phyloP scores from a whole-genome alignment of 2,113 vertebrate species.

The Cochlearius cochlearius region DNA sequence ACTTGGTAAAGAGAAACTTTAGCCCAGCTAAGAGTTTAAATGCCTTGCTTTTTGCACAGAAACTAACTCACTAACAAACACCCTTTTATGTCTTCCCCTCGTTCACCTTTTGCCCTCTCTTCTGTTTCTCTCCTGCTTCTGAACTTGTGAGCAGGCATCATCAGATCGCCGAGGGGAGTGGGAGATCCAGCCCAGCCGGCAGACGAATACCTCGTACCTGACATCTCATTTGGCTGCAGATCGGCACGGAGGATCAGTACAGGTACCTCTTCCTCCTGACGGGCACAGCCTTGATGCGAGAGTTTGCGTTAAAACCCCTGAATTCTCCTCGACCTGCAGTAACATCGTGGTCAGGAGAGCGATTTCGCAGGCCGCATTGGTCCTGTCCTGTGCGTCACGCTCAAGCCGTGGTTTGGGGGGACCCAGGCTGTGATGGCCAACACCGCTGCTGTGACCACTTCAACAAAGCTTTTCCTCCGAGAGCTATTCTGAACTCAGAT shows the following conservation, averaged over 20 bases:
- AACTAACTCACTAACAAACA: conserved; percentile 60
- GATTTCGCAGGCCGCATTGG: not conserved
- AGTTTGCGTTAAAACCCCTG: not conserved
- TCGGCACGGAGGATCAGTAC: conserved; percentile 98
- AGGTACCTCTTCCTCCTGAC: conserved; percentile 80
- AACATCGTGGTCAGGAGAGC: not conserved
- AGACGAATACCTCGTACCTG: conserved; percentile 96
- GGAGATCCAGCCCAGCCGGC: conserved; percentile 94
- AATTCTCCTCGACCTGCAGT: not conserved
- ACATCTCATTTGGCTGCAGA: conserved; percentile 96
- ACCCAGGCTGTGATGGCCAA: not conserved
- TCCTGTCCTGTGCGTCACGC: rapidly evolving
- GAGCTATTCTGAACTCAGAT: not conserved
- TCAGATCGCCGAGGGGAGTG: conserved; percentile 97
- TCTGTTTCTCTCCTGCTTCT: conserved; percentile 64
- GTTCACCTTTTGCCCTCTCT: conserved; percentile 63
- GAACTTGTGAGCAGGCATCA: conserved; percentile 78
- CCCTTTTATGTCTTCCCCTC: conserved; percentile 74
- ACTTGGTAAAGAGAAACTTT: conserved; percentile 1
- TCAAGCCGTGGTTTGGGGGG: not conserved
- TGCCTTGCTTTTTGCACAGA: conserved; percentile 52
- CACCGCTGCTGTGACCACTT: rapidly evolving
- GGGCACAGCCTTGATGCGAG: not conserved
- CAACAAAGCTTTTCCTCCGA: not conserved
- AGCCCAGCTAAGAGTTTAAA: not conserved